phyloP scores from a whole-genome alignment of 64 coral and sea anemone species.

The Dendrophyllia cribrosa region DNA sequence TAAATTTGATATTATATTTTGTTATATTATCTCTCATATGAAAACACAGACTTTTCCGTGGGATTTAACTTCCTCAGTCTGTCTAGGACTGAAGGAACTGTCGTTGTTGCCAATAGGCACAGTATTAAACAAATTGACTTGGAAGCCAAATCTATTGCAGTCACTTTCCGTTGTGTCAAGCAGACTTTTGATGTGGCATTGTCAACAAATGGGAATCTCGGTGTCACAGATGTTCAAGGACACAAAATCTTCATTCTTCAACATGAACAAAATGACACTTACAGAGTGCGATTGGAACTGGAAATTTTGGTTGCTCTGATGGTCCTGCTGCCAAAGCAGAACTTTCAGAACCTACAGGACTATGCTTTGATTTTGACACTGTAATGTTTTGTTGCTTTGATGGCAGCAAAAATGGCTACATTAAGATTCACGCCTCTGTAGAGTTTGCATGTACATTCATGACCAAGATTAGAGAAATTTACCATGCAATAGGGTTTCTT shows the following conservation, averaged over 20 bases:
- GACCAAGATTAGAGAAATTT: conserved; percentile 53
- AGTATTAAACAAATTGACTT: conserved; percentile 44
- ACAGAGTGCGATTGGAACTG: conserved; percentile 61
- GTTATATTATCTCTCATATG: too few relatives aligned
- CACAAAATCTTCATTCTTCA: conserved; percentile 28
- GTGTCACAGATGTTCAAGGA: conserved; percentile 47
- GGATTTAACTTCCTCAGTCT: too few relatives aligned
- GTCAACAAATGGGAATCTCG: conserved; percentile 21
- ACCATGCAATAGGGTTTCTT: conserved; percentile 80
- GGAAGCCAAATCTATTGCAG: conserved; percentile 30
- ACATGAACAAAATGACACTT: conserved; percentile 15
- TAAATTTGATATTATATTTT: too few relatives aligned
- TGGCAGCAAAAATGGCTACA: conserved; percentile 64
- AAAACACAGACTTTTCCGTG: too few relatives aligned
- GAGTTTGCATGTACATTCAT: conserved; percentile 72
- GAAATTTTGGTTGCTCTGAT: conserved; percentile 67
- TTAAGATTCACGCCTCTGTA: conserved; percentile 49
- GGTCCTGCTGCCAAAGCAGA: conserved; percentile 66
- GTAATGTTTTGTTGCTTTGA: conserved; percentile 72
- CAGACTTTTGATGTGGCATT: conserved; percentile 61
- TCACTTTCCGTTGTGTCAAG: conserved; percentile 22
- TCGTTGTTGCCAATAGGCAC: conserved; percentile 67
- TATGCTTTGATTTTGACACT: conserved; percentile 69
- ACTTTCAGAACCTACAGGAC: conserved; percentile 62
- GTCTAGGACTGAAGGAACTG: not conserved